These are phyloP conservation scores for Lophochroa leadbeateri DNA, from an alignment of 2,113 vertebrate genomes.

Conservation along the genomic window DNA sequence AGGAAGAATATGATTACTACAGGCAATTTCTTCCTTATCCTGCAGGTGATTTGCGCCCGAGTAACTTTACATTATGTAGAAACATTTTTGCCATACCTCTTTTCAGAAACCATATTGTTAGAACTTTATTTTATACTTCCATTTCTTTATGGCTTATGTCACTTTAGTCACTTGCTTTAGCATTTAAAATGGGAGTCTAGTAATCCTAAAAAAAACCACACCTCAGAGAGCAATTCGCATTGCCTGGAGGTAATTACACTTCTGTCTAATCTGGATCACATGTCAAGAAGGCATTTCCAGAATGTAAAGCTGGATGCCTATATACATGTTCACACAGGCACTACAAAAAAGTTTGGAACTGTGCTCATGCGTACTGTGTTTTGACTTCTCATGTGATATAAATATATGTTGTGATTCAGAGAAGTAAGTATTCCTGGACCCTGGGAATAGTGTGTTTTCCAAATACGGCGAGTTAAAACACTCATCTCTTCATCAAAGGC, in stretches of 20 bases:
- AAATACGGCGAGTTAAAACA: not conserved
- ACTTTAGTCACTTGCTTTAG: not conserved
- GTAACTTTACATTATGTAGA: not conserved
- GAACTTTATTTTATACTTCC: not conserved
- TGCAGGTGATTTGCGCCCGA: not conserved
- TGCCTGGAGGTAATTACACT: not conserved
- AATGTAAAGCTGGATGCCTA: not conserved
- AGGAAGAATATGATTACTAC: not conserved
- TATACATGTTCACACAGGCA: not conserved
- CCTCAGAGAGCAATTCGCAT: not conserved
- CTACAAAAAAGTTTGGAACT: not conserved
- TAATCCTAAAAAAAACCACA: not conserved
- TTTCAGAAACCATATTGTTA: not conserved
- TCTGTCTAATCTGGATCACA: not conserved
- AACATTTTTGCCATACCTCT: not conserved
- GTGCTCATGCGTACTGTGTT: rapidly evolving
- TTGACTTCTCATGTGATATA: not conserved
- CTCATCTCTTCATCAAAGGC: not conserved
- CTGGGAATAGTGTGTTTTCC: not conserved
- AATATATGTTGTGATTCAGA: not conserved
- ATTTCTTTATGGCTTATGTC: not conserved
- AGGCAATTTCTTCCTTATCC: not conserved
- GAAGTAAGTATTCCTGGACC: not conserved
- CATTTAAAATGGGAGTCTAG: not conserved
- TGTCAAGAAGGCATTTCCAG: not conserved